Percentiles rank a stretch among this genome's conserved stretches.
Evolutionary conservation across 2,888 invertebrate genomes (phyloP).

Genomic region (Lithophane socia): DNA sequence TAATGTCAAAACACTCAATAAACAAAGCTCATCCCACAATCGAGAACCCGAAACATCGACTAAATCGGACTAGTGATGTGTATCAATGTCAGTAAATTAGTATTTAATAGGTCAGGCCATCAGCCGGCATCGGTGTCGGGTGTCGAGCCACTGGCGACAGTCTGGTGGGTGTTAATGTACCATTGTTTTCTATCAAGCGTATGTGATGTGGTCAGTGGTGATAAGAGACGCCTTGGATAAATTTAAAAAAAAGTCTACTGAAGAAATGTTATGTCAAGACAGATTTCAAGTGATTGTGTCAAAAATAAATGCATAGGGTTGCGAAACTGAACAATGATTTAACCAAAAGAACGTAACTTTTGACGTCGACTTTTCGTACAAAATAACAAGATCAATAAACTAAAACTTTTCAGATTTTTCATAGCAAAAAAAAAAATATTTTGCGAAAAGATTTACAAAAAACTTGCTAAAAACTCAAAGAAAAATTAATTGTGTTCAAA

Average conservation of each 20-base stretch:
- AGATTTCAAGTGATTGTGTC: not conserved
- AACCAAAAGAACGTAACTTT: not conserved
- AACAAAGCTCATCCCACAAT: conserved; percentile 28
- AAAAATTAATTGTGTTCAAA: not conserved
- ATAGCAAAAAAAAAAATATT: no score
- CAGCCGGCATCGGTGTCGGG: conserved; percentile 55
- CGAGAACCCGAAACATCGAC: conserved; percentile 44
- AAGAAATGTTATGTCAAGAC: not conserved
- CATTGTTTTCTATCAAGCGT: conserved; percentile 50
- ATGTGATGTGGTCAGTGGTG: conserved; percentile 28
- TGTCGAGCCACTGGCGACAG: conserved; percentile 58
- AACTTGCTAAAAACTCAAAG: not conserved
- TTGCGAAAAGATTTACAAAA: not conserved
- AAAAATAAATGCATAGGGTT: not conserved
- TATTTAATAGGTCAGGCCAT: conserved; percentile 69
- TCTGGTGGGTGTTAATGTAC: conserved; percentile 59
- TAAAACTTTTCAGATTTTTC: not conserved
- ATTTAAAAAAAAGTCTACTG: not conserved
- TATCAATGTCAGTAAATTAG: conserved; percentile 62
- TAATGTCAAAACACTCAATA: conserved; percentile 10
- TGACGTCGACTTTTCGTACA: no score
- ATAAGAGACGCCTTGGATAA: conserved; percentile 42
- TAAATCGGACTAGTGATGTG: conserved; percentile 60
- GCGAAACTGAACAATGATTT: not conserved
- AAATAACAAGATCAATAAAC: not conserved